These are phyloP conservation scores for Ennomos erosarius DNA, from an alignment of 2,888 invertebrate genomes.

Conservation along the genomic window DNA sequence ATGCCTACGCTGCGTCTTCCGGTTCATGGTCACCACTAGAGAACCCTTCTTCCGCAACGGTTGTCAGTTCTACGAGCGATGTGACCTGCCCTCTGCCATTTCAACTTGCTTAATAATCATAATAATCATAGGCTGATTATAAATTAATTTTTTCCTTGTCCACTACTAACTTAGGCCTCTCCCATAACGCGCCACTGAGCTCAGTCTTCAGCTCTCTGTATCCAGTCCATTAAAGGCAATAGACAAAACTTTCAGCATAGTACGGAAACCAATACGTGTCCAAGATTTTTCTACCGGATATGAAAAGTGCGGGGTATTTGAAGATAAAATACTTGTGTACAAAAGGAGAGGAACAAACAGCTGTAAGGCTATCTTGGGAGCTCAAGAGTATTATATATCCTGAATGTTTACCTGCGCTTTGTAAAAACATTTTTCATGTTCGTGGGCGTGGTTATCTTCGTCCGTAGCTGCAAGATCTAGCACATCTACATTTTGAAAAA, in stretches of 20 bases:
- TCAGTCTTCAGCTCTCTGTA: no score
- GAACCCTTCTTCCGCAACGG: no score
- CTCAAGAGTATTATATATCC: slow-evolving; percentile 29
- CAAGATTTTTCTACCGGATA: slow-evolving; percentile 15
- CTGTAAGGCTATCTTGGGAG: slow-evolving; percentile 30
- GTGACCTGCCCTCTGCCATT: no score
- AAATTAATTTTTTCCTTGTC: no score
- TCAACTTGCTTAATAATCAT: no score
- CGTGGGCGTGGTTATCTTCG: slow-evolving; percentile 26
- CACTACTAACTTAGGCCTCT: no score
- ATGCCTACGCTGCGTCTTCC: no score
- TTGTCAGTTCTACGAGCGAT: no score
- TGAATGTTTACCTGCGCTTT: slow-evolving; percentile 45
- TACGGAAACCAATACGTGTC: slow-evolving; percentile 1
- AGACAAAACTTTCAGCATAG: not conserved
- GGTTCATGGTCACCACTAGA: no score
- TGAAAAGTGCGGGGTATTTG: slow-evolving; percentile 8
- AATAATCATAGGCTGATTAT: no score
- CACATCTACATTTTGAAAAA: not conserved
- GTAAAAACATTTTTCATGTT: slow-evolving; percentile 48
- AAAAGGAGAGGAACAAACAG: slow-evolving; percentile 37
- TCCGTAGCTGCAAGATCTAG: slow-evolving; percentile 14
- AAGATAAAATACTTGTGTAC: slow-evolving; percentile 20
- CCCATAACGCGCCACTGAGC: no score
- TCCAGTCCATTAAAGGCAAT: not conserved